A percentile compares a stretch with the other conserved stretches of the same genome.
Conservation (phyloP, 2,797 vertebrate genomes). For the Sardinella longiceps region DNA sequence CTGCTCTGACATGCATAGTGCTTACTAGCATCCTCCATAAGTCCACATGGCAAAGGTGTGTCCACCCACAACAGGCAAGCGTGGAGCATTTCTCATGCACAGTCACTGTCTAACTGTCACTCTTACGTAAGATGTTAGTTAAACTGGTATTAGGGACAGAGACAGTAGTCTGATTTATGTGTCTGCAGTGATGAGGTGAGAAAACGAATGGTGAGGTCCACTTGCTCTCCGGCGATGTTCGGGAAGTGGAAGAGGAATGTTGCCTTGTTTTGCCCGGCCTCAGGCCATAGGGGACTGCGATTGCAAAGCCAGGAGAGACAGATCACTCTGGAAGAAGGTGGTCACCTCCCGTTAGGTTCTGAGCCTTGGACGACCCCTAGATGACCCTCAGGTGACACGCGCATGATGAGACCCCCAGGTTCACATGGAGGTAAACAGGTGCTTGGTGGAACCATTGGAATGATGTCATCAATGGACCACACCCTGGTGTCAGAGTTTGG, state of each 20-base stretch:
- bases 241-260: not conserved
- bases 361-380: not conserved
- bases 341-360: not conserved
- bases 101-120: not conserved
- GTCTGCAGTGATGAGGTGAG: not conserved
- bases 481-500: conserved; percentile 6
- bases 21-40: not conserved
- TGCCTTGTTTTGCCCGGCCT: not conserved
- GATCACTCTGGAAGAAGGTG: not conserved
- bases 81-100: not conserved
- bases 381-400: not conserved
- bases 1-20: not conserved
- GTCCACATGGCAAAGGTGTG: not conserved
- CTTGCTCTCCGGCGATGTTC: not conserved
- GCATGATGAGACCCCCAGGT: not conserved
- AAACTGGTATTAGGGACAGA: not conserved
- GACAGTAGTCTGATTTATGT: not conserved
- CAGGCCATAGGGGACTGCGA: not conserved
- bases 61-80: not conserved
- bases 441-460: not conserved
- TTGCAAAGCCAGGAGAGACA: not conserved
- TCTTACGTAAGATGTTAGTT: not conserved
- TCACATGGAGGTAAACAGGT: not conserved
- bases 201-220: not conserved
- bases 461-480: not conserved